Conservation (phyloP, 2,797 vertebrate species). For the Fratercula arctica region DNA sequence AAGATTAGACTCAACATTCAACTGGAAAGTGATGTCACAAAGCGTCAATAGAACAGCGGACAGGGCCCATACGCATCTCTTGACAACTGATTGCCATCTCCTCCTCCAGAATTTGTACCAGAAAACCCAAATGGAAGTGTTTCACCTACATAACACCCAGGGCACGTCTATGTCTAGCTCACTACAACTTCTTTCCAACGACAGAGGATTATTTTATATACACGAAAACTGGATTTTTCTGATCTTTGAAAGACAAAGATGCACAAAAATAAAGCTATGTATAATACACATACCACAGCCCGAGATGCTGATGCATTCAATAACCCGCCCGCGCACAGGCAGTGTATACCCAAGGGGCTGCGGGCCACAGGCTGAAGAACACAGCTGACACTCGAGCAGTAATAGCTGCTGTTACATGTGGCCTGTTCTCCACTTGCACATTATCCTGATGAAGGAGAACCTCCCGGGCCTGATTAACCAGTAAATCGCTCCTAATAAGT, state of each 20-base stretch:
- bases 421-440: background rate
- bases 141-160: fast-evolving
- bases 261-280: fast-evolving
- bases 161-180: background rate
- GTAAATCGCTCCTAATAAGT: background rate
- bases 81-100: background rate
- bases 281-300: fast-evolving
- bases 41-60: background rate
- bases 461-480: background rate
- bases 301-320: background rate
- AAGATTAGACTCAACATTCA: background rate
- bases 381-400: background rate
- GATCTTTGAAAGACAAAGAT: background rate
- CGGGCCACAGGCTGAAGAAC: background rate
- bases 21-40: fast-evolving
- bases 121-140: background rate
- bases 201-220: background rate
- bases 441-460: background rate
- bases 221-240: background rate
- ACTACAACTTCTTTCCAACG: background rate
- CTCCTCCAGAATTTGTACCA: background rate
- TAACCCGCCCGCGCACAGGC: background rate
- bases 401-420: background rate
- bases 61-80: fast-evolving
- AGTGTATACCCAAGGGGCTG: background rate